Percentiles rank a stretch among this genome's conserved stretches.
These are phyloP conservation scores for Cyclargus thomasi DNA, from an alignment of 1,140 invertebrate species.

Conservation along the genomic window DNA sequence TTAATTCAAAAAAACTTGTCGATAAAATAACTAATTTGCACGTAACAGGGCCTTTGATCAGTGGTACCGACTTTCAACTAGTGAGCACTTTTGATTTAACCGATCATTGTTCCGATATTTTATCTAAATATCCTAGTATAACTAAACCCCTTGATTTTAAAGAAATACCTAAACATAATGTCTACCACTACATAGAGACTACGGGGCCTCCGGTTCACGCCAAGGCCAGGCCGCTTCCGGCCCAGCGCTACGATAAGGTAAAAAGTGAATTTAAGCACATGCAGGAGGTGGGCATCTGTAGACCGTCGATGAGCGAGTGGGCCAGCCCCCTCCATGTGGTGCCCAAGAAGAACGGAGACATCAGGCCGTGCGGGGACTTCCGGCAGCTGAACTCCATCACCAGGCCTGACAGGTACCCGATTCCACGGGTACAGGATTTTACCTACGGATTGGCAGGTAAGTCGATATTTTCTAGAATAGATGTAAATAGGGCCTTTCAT, in stretches of 20 bases:
- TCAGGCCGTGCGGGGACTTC: constrained; percentile 20
- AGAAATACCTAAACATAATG: constrained; percentile 11
- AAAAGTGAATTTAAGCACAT: constrained; percentile 49
- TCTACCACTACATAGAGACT: constrained; percentile 36
- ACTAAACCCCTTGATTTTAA: constrained; percentile 32
- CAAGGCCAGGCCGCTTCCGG: constrained; percentile 46
- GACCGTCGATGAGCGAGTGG: constrained; percentile 45
- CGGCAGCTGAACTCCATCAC: constrained; percentile 17
- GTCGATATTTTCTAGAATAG: not conserved
- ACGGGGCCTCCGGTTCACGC: constrained; percentile 47
- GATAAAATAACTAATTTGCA: not conserved
- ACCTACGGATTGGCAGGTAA: not conserved
- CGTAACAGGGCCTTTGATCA: not conserved
- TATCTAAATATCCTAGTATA: constrained; percentile 34
- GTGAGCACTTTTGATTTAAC: constrained; percentile 19
- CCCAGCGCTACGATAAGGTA: constrained; percentile 40
- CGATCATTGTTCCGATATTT: constrained; percentile 27
- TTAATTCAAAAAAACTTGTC: not conserved
- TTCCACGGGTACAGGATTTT: not conserved
- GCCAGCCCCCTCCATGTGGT: constrained; percentile 29
- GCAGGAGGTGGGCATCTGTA: constrained; percentile 32
- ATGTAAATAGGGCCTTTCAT: not conserved
- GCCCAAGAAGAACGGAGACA: constrained; percentile 14
- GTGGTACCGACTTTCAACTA: not conserved
- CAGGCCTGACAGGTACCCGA: constrained; percentile 16